These are phyloP conservation scores for Athetis lepigone DNA, from an alignment of 2,888 invertebrate genomes.

Conservation along the genomic window DNA sequence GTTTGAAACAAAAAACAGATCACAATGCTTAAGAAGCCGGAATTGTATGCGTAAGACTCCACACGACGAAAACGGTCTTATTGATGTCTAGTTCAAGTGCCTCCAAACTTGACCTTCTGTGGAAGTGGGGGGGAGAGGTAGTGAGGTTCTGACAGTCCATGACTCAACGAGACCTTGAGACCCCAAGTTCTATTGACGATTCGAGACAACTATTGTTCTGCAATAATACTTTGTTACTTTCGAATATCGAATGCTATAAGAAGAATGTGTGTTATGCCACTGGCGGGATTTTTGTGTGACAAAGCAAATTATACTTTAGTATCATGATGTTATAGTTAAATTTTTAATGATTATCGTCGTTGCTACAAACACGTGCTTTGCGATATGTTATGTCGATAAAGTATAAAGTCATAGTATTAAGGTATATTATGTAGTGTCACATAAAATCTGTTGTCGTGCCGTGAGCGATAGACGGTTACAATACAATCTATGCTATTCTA, in stretches of 20 bases:
- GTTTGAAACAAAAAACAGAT: background rate
- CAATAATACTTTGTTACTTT: slow-evolving; percentile 23
- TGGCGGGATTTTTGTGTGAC: no score
- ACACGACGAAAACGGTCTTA: slow-evolving; percentile 13
- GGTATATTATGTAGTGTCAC: no score
- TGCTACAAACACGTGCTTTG: no score
- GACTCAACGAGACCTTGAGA: slow-evolving; percentile 50
- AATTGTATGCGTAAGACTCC: background rate
- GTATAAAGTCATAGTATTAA: no score
- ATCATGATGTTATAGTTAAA: no score
- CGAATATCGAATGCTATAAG: background rate
- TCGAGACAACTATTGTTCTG: slow-evolving; percentile 32
- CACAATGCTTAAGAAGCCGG: slow-evolving; percentile 9
- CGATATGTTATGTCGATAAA: no score
- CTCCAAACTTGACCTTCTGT: slow-evolving; percentile 52
- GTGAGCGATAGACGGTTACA: no score
- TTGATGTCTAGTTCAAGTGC: slow-evolving; percentile 45
- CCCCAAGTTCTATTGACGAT: slow-evolving; percentile 46
- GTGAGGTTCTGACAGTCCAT: slow-evolving; percentile 42
- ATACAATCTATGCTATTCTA: slow-evolving; percentile 3
- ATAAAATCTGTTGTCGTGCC: no score
- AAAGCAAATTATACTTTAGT: no score
- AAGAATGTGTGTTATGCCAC: background rate
- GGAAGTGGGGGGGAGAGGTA: slow-evolving; percentile 26
- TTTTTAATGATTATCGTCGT: no score